Percentiles rank a stretch among this genome's conserved stretches.
Evolutionary conservation across 2,113 vertebrate genomes (phyloP).

Genomic region (Petrocephalus zakoni): DNA sequence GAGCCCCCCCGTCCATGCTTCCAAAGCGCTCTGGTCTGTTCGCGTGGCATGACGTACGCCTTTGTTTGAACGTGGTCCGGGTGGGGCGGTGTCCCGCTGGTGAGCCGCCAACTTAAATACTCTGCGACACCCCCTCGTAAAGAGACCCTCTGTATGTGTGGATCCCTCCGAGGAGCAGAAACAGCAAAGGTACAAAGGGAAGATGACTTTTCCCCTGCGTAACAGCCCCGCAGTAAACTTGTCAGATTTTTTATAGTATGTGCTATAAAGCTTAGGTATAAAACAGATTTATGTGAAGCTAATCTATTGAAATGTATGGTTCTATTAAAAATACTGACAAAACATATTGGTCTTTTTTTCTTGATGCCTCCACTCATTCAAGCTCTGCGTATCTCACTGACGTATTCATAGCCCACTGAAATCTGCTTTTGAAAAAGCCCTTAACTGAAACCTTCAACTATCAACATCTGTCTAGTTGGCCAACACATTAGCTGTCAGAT

Average conservation of each 20-base stretch:
- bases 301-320: conserved; percentile 14
- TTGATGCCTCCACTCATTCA: not conserved
- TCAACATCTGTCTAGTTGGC: not conserved
- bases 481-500: not conserved
- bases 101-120: conserved; percentile 29
- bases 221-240: not conserved
- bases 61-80: conserved; percentile 49
- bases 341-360: not conserved
- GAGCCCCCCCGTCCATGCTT: not conserved
- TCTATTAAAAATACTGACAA: not conserved
- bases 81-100: conserved; percentile 39
- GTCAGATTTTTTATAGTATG: not conserved
- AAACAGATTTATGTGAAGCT: not conserved
- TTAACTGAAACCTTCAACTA: not conserved
- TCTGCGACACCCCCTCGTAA: not conserved
- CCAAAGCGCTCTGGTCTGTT: conserved; percentile 44
- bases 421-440: not conserved
- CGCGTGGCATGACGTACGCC: conserved; percentile 43
- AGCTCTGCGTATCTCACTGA: not conserved
- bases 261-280: not conserved
- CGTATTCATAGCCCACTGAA: not conserved
- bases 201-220: not conserved
- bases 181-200: not conserved
- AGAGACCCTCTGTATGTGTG: not conserved
- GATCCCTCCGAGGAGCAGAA: not conserved